A percentile compares a stretch with the other conserved stretches of the same genome.
phyloP scores from a whole-genome alignment of 2,888 invertebrate species.

The Elegia similella region DNA sequence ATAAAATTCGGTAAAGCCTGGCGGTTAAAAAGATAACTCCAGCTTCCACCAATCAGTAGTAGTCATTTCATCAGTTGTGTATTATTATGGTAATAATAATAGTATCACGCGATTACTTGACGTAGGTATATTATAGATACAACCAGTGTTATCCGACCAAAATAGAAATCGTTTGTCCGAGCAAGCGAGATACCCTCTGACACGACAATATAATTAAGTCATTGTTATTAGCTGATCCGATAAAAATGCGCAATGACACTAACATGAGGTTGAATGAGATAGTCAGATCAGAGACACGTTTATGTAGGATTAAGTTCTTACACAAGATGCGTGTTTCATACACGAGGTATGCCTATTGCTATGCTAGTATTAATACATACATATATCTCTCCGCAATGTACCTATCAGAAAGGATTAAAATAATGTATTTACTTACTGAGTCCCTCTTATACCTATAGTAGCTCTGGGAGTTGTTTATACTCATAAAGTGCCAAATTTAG shows the following conservation, averaged over 20 bases:
- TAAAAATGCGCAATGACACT: constrained; percentile 11
- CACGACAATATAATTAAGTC: constrained; percentile 32
- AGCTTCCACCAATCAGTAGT: neutral
- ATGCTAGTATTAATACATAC: too few species aligned
- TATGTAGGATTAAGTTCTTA: too few species aligned
- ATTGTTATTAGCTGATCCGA: constrained; percentile 25
- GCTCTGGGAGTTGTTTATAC: too few species aligned
- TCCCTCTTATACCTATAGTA: too few species aligned
- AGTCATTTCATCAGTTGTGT: constrained; percentile 25
- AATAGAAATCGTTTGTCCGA: constrained; percentile 46
- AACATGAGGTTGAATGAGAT: neutral
- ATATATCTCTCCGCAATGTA: too few species aligned
- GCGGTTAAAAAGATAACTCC: constrained; percentile 2
- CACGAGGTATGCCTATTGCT: too few species aligned
- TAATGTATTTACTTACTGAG: too few species aligned
- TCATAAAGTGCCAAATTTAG: too few species aligned
- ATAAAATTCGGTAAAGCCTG: neutral
- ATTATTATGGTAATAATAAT: constrained; percentile 25
- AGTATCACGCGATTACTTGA: constrained; percentile 34
- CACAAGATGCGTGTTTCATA: too few species aligned
- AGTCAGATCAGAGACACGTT: neutral
- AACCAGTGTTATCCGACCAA: constrained; percentile 39
- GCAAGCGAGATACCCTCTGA: constrained; percentile 53
- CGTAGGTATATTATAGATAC: constrained; percentile 30
- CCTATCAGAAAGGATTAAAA: too few species aligned